These are phyloP conservation scores for Smutsia temminckii DNA, from an alignment of 2,797 vertebrate species.

Conservation along the genomic window DNA sequence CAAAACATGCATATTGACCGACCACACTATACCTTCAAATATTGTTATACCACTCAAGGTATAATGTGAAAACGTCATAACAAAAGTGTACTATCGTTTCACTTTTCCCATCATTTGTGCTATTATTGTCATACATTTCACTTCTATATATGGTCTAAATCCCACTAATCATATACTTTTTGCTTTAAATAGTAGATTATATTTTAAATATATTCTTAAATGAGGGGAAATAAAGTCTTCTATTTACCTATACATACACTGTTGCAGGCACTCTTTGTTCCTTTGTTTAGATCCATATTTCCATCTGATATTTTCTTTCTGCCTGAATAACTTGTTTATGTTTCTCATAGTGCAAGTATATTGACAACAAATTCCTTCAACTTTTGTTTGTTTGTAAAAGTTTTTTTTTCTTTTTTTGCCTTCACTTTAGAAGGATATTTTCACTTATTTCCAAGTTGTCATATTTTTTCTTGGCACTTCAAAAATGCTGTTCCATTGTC, in stretches of 20 bases:
- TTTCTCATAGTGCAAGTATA: background rate
- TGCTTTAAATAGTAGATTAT: background rate
- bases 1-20: background rate
- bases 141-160: background rate
- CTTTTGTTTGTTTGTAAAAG: background rate
- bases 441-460: background rate
- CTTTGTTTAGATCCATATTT: background rate
- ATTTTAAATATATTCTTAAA: background rate
- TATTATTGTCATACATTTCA: background rate
- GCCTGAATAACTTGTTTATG: background rate
- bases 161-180: background rate
- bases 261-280: background rate
- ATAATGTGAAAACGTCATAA: background rate
- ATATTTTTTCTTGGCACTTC: background rate
- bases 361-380: background rate
- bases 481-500: background rate
- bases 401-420: background rate
- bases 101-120: background rate
- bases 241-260: background rate
- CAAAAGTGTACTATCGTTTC: background rate
- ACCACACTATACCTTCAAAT: background rate
- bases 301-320: background rate
- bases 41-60: background rate
- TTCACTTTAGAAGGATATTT: constrained; percentile 25
- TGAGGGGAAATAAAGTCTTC: background rate